Evolutionary conservation across 2,797 vertebrate species (phyloP), one percentile per base, ranked within the genome.

Genomic region (Gambelia wislizenii): DNA sequence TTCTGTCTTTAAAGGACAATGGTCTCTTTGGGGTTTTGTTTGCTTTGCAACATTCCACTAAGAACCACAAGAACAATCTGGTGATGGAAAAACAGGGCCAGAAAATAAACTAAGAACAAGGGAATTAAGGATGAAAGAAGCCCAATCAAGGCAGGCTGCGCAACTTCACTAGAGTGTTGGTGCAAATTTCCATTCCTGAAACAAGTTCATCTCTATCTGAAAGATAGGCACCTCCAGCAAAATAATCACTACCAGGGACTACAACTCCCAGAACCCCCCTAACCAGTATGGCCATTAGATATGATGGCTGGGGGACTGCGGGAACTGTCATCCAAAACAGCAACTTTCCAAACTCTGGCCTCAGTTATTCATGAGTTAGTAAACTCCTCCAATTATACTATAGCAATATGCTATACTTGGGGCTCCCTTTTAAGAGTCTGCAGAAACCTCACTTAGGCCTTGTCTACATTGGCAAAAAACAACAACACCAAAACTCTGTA

Each of bases 61-160:
- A 25, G 0, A 64, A 78, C n/a, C 25, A 27, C 20, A 27, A 16
- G 6, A 54, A 4, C n/a, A 16, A n/a, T 83, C 30, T 70, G 49
- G 70, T 59, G 69, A 56, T 85, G 70, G 54, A 49, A 76, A 80
- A 75, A 76, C 42, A 64, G 42, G 52, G 7, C 69, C 74, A 27
- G n/a, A 9, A 27, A 36, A 20, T 42, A 59, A 44, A 52, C 86
- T 72, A 77, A 84, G 42, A 85, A 30, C 8, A 80, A 80, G 54
- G 39, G 6, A 79, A 69, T 90, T 78, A 84, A 87, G 49, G 83
- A 27, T 47, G n/a, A 76, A 25, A 79, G 85, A 87, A 49, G 36
- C 81, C 39, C 0, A 0, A 27, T 85, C n/a, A 69, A 39, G 7
- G 12, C 44, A 42, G 78, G 39, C 25, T 42, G 0, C 0, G 83